Conservation (phyloP, 2,113 vertebrate species). For the Grantiella picta region DNA sequence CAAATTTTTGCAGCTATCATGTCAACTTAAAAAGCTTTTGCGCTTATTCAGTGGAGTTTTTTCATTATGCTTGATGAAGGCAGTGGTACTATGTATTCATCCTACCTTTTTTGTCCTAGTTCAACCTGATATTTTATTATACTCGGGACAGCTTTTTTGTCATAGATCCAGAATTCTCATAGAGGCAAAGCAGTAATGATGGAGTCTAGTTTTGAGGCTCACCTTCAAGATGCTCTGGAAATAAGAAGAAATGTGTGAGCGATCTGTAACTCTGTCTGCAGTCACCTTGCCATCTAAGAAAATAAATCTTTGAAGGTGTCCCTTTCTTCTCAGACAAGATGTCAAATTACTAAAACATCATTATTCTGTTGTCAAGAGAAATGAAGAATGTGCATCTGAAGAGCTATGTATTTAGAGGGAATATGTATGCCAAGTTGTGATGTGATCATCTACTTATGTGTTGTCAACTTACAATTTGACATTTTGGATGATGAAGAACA, state of each 20-base stretch:
- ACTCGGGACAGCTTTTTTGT: neutral
- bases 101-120: neutral
- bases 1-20: neutral
- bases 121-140: neutral
- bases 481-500: neutral
- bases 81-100: neutral
- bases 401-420: neutral
- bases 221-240: neutral
- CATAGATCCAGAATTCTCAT: neutral
- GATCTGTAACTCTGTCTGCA: neutral
- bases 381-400: neutral
- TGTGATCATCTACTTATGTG: neutral
- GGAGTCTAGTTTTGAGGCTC: neutral
- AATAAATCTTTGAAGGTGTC: neutral
- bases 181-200: neutral
- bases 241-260: neutral
- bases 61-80: neutral
- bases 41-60: neutral
- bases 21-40: neutral
- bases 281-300: neutral
- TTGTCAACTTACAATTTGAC: neutral
- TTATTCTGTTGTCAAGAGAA: neutral
- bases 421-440: neutral
- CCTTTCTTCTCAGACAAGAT: constrained; percentile 3
- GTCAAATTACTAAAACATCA: neutral